Conservation (phyloP, 2,113 vertebrate genomes). For the Thymallus thymallus region DNA sequence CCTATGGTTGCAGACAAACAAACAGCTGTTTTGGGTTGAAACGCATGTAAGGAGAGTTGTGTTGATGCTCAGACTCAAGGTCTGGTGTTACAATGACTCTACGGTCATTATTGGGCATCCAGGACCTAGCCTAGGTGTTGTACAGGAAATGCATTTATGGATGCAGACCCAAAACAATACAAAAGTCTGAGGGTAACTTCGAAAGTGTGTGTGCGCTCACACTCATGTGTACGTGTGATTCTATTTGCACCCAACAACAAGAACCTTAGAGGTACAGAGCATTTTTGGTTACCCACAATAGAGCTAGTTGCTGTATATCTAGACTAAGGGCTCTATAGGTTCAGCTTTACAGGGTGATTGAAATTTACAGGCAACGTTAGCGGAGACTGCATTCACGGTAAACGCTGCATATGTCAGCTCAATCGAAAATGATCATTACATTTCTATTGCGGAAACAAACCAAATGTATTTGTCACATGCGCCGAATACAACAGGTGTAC, state of each 20-base stretch:
- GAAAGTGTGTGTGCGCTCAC: slow-evolving; percentile 9
- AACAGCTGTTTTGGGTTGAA: slow-evolving; percentile 58
- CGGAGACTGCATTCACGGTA: no score
- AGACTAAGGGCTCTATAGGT: no score
- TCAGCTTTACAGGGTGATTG: no score
- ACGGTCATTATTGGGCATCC: slow-evolving; percentile 22
- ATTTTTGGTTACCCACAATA: no score
- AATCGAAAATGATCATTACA: no score
- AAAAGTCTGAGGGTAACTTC: slow-evolving; percentile 1
- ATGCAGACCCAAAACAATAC: neutral
- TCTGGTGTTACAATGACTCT: slow-evolving; percentile 40
- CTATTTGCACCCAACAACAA: neutral
- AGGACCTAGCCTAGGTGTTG: slow-evolving; percentile 18
- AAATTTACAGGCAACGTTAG: no score
- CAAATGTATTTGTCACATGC: no score
- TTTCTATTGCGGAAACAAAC: no score
- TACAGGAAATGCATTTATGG: neutral
- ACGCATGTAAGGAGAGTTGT: slow-evolving; percentile 33
- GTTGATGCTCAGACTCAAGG: slow-evolving; percentile 53
- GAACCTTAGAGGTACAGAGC: neutral
- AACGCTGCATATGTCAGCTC: no score
- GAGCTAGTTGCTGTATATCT: no score
- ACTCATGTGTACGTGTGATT: slow-evolving; percentile 14
- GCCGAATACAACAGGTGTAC: no score
- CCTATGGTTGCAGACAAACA: slow-evolving; percentile 53